Conservation (phyloP, 2,888 invertebrate species). For the Asteroscopus sphinx region DNA sequence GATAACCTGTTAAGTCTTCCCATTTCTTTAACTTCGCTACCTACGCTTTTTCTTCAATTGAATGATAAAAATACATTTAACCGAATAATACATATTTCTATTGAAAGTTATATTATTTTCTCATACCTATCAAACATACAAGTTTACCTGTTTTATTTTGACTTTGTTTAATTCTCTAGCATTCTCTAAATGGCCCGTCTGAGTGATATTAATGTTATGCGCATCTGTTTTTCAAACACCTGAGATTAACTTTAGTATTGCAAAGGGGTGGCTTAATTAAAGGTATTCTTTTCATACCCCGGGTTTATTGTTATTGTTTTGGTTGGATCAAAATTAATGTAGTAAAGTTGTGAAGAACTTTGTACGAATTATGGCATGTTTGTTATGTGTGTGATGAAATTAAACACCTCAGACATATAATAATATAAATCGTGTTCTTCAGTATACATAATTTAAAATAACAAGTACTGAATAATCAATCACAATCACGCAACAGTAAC, state of each 20-base stretch:
- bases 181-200: conserved; percentile 1
- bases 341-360: conserved; percentile 23
- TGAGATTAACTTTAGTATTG: conserved; percentile 23
- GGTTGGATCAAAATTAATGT: conserved; percentile 13
- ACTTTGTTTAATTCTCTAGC: conserved; percentile 4
- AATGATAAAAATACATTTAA: too few relatives aligned
- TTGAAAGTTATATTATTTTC: too few relatives aligned
- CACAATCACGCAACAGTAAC: too few relatives aligned
- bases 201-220: conserved; percentile 11
- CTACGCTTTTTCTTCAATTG: too few relatives aligned
- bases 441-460: too few relatives aligned
- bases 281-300: conserved; percentile 17
- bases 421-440: too few relatives aligned
- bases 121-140: not conserved
- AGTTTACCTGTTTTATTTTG: not conserved
- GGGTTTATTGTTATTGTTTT: conserved; percentile 32
- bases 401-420: too few relatives aligned
- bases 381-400: too few relatives aligned
- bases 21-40: too few relatives aligned
- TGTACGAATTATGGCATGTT: conserved; percentile 29
- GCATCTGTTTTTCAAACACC: conserved; percentile 21
- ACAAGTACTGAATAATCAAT: too few relatives aligned
- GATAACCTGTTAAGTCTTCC: too few relatives aligned
- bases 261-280: conserved; percentile 24
- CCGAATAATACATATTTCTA: too few relatives aligned